A percentile compares a stretch with the other conserved stretches of the same genome.
phyloP scores from a whole-genome alignment of 2,113 vertebrate species.

The Crotalus viridis region DNA sequence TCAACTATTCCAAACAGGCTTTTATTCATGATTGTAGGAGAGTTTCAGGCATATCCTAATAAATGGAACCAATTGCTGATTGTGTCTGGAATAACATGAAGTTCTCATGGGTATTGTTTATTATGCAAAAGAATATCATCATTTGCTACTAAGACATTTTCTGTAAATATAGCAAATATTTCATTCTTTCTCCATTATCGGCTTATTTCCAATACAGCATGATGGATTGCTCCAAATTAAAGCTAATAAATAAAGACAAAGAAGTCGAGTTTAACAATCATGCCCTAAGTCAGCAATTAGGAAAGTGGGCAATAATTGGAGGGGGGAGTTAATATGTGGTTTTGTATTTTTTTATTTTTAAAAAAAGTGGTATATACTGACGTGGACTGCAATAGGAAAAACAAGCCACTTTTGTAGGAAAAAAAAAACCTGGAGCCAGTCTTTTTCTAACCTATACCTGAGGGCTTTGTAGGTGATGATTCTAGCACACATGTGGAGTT shows the following conservation, averaged over 20 bases:
- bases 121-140: background rate
- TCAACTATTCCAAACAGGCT: too few species aligned
- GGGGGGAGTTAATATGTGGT: background rate
- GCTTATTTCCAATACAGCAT: conserved; percentile 1
- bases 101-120: background rate
- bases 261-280: background rate
- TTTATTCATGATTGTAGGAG: too few species aligned
- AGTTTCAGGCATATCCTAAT: background rate
- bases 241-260: background rate
- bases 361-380: background rate
- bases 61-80: background rate
- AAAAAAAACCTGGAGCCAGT: background rate
- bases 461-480: background rate
- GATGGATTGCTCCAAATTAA: background rate
- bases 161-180: background rate
- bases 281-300: background rate
- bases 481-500: background rate
- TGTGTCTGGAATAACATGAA: background rate
- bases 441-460: background rate
- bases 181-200: conserved; percentile 2
- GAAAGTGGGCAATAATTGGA: background rate
- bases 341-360: background rate
- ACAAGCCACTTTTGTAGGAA: background rate
- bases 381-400: background rate
- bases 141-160: background rate